Evolutionary conservation across 2,888 invertebrate species (phyloP).

Genomic region (Cataglyphis altisquamis): DNA sequence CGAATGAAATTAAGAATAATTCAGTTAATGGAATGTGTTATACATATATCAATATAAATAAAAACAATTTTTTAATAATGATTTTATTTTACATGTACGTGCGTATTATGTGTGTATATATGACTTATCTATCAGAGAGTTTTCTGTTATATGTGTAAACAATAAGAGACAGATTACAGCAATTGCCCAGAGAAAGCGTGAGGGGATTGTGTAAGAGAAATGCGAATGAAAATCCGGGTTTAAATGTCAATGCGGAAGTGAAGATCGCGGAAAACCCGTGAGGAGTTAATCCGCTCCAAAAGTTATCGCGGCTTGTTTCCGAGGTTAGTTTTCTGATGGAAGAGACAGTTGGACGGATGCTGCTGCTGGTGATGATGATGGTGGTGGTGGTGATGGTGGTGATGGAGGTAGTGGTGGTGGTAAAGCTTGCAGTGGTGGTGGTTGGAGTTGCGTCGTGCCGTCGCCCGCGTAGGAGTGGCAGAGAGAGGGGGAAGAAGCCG

Average conservation of each 20-base stretch:
- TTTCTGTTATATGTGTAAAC: neutral
- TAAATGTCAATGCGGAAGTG: conserved; percentile 30
- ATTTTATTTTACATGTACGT: neutral
- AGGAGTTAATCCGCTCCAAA: conserved; percentile 48
- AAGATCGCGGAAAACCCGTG: conserved; percentile 44
- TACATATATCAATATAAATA: neutral
- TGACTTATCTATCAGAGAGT: too few relatives aligned
- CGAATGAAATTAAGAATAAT: neutral
- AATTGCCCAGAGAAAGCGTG: neutral
- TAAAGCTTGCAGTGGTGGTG: neutral
- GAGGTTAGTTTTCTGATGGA: conserved; percentile 49
- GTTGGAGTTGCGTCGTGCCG: conserved; percentile 11
- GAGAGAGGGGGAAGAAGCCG: neutral
- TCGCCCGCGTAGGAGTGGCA: conserved; percentile 26
- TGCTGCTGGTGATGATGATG: conserved; percentile 37
- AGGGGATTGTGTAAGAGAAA: neutral
- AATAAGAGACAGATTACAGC: neutral
- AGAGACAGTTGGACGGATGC: conserved; percentile 60
- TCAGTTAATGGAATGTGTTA: neutral
- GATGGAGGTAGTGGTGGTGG: neutral
- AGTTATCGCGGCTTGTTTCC: conserved; percentile 58
- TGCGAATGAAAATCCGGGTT: neutral
- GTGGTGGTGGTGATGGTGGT: neutral
- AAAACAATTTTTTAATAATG: neutral
- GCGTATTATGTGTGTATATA: neutral